Base-by-base conservation (phyloP, 2,888 invertebrate genomes). In the Lordiphosa andalusiaca region DNA sequence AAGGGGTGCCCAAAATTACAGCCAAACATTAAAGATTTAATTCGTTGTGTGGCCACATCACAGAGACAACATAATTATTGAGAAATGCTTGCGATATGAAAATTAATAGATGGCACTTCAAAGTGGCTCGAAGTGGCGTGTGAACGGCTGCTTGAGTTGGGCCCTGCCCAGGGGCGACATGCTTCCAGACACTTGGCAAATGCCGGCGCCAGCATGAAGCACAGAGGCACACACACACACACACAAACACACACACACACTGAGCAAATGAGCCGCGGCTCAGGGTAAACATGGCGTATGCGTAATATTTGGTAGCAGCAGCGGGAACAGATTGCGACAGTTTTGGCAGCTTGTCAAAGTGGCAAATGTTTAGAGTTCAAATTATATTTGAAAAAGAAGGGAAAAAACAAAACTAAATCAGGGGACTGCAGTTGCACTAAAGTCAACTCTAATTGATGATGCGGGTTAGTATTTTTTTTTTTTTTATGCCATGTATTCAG, bases 141-240 rank as follows among this genome's bases (percentile, higher is more conserved):
- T 49, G 55, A 59, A 53, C 38, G 59, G 50, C 30, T 53, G 51
- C 56, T 57, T 40, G 52, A 44, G 50, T 46, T 42, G 50, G 40
- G 40, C 40, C 41, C 53, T 46, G 67, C 46, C 48, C 57, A 30
- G 57, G 53, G 77, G 62, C 66, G 57, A 69, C 59, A 63, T 41
- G 53, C 53, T 52, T 30, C 50, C 63, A 59, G 73, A 63, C 71
- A 77, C 61, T 77, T 67, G 48, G 59, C 53, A 55, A 63, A 70
- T 61, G 74, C 59, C 65, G 73, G 76, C 80, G 76, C 65, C 72
- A 72, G 60, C 69, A 60, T 56, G 46, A 37, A 47, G 42, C 50
- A 66, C 36, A 49, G 19, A 19, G 23, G 12, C 23, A 38, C 13
- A 30, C 49, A 10, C 33, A 30, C 49, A 10, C 33, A 30, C 49